Evolutionary conservation across 1,140 invertebrate genomes (phyloP), one percentile per base, ranked within the genome.

Genomic region (Penaeus japonicus): DNA sequence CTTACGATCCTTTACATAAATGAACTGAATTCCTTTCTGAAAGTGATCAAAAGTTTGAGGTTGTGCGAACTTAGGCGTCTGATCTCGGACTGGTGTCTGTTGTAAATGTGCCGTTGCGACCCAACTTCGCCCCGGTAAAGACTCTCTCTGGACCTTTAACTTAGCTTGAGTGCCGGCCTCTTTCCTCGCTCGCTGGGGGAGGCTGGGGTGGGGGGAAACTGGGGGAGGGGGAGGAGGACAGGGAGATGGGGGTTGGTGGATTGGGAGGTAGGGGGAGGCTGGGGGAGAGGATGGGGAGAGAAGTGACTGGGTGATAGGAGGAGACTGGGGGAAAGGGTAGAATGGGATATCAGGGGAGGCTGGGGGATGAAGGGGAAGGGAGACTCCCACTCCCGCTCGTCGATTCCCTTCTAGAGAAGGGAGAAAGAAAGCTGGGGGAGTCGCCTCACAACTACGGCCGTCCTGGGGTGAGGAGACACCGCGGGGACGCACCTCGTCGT

Each of bases 1-100:
- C 47, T 77, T 75, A 77, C 84, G 84, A 85, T 77, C 84, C 84
- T 77, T 85, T 85, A 85, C 84, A 85, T 85, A 85, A 85, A 85
- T 85, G 84, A 85, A 77, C 84, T 27, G 84, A 85, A 77, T 85
- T 85, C 84, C 70, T 77, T 85, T 85, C 24, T 81, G 79, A 81
- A 81, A 81, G 79, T 81, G 79, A 81, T 81, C 79, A 81, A 81
- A 81, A 81, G 53, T 47, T 81, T 55, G 27, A 55, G 47, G 54
- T 30, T 27, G 24, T 47, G 22, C 39, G 79, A 27, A 27, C 20
- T 7, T 4, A 15, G n/a, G 47, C 20, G 47, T 12, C 27, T 10
- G 47, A 53, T 32, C 15, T 32, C 47, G 47, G 47, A 47, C 47
- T 47, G 47, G 47, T 47, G 47, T 47, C 47, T 47, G 47, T 47